Conservation (phyloP, 2,113 vertebrate species). For the Ivindomyrus marchei region DNA sequence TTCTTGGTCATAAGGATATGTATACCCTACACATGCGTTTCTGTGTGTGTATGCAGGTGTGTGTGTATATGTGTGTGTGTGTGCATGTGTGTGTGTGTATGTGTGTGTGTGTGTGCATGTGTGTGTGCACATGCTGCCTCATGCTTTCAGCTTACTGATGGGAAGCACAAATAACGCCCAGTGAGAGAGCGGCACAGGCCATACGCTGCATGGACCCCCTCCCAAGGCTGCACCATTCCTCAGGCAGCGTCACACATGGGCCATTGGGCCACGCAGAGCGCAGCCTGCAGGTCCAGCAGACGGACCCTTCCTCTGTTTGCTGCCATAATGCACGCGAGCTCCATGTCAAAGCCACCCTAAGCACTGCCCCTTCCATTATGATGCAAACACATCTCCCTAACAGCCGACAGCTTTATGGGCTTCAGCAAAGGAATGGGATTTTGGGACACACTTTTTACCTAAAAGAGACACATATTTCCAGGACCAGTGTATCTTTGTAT, state of each 20-base stretch:
- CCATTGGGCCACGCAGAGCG: not conserved
- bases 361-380: not conserved
- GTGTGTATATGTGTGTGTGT: not conserved
- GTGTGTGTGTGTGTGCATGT: not conserved
- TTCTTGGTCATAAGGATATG: too few relatives aligned
- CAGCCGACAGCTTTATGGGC: not conserved
- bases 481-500: not conserved
- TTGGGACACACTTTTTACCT: not conserved
- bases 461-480: not conserved
- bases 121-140: slow-evolving; percentile 17
- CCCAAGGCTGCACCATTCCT: not conserved
- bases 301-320: not conserved
- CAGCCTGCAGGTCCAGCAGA: not conserved
- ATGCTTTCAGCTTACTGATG: slow-evolving; percentile 22
- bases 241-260: not conserved
- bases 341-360: not conserved
- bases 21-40: not conserved
- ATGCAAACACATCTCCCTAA: not conserved
- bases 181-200: not conserved
- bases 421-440: not conserved
- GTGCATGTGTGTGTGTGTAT: not conserved
- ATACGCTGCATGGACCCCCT: not conserved
- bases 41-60: slow-evolving; percentile 14
- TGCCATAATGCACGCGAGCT: not conserved
- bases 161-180: not conserved